Conservation (phyloP, 2,888 invertebrate genomes). For the Rhabditoides inermis region DNA sequence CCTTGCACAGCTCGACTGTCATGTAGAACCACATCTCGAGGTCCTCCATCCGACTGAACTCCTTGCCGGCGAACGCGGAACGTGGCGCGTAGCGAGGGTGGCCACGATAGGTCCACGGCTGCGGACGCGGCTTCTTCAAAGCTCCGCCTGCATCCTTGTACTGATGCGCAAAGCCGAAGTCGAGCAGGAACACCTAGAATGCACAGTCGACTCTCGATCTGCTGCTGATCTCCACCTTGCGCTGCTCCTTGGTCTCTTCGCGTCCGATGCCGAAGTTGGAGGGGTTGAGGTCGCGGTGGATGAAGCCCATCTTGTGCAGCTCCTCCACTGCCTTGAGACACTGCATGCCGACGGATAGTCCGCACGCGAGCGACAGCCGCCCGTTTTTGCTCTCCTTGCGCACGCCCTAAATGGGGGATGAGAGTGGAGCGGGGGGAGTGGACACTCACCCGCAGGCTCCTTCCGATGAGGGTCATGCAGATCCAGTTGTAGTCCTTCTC, state of each 20-base stretch:
- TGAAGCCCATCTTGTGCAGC: slow-evolving; percentile 23
- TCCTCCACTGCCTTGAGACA: slow-evolving; percentile 27
- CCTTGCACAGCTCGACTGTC: slow-evolving; percentile 26
- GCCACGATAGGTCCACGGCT: slow-evolving; percentile 28
- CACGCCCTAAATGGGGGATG: slow-evolving; percentile 1
- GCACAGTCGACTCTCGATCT: too few relatives aligned
- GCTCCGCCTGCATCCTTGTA: slow-evolving; percentile 19
- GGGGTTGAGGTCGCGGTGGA: slow-evolving; percentile 25
- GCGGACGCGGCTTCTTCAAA: slow-evolving; percentile 19
- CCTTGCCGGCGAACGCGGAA: slow-evolving; percentile 14
- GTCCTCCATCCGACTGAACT: slow-evolving; percentile 26
- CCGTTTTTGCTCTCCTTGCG: slow-evolving; percentile 20
- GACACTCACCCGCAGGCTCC: slow-evolving; percentile 17
- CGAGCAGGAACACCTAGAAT: slow-evolving; percentile 27
- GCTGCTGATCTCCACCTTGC: too few relatives aligned
- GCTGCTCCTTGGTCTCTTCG: slow-evolving; percentile 11
- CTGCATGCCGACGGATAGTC: slow-evolving; percentile 23
- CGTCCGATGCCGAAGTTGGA: slow-evolving; percentile 26
- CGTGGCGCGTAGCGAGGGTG: slow-evolving; percentile 26
- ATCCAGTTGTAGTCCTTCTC: slow-evolving; percentile 23
- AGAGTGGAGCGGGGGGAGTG: too few relatives aligned
- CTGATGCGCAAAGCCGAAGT: slow-evolving; percentile 26
- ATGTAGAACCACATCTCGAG: slow-evolving; percentile 32
- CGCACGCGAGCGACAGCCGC: slow-evolving; percentile 22
- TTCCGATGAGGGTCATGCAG: slow-evolving; percentile 26